Evolutionary conservation across 2,113 vertebrate genomes (phyloP).

Genomic region (Ctenodactylus gundi): DNA sequence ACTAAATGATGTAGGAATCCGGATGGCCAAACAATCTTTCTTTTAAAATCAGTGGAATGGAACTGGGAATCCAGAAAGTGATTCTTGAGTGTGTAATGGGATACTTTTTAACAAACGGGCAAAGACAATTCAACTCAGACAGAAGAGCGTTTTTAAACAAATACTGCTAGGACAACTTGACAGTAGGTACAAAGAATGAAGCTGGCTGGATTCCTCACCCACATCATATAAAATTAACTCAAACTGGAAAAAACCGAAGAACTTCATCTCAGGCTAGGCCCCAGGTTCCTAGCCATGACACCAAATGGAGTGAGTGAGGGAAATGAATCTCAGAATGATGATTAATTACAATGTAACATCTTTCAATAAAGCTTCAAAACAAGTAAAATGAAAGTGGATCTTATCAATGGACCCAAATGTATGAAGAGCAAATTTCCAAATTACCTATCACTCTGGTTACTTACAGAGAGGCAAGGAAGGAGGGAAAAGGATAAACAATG

Average conservation of each 20-base stretch:
- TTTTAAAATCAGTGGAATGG: background rate
- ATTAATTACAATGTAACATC: background rate
- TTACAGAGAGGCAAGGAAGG: background rate
- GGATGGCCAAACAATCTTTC: background rate
- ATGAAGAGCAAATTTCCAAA: background rate
- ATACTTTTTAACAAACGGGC: background rate
- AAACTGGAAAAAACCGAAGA: slow-evolving; percentile 12
- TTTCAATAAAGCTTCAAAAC: slow-evolving; percentile 15
- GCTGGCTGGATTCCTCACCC: background rate
- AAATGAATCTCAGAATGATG: background rate
- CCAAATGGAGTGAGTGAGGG: background rate
- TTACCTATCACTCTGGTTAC: background rate
- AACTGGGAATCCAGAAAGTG: background rate
- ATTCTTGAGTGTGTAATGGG: background rate
- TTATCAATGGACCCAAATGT: background rate
- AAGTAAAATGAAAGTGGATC: background rate
- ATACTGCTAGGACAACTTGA: background rate
- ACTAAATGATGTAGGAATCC: background rate
- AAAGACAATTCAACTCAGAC: background rate
- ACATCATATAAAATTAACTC: background rate
- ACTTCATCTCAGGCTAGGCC: background rate
- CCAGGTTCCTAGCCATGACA: background rate
- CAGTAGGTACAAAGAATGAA: background rate
- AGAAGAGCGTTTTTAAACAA: background rate
- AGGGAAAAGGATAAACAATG: background rate